Conservation (phyloP, 2,888 invertebrate species). For the Lepeophtheirus nordmannii region DNA sequence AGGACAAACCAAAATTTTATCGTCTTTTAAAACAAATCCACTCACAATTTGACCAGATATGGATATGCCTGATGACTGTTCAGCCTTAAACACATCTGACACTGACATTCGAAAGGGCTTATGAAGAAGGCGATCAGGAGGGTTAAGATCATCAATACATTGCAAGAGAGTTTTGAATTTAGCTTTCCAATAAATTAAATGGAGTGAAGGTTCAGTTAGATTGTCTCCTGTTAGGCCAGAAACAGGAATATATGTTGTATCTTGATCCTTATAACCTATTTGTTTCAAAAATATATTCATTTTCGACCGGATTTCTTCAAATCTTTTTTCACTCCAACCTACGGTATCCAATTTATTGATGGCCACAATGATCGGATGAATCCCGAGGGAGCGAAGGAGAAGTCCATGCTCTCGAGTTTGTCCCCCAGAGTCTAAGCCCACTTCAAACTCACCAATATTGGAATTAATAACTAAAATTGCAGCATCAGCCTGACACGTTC, state of each 20-base stretch:
- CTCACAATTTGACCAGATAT: slow-evolving; percentile 81
- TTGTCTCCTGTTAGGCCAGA: slow-evolving; percentile 94
- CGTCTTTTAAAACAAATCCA: slow-evolving; percentile 67
- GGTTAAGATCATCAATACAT: slow-evolving; percentile 30
- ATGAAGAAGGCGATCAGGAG: slow-evolving; percentile 67
- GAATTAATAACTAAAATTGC: slow-evolving; percentile 92
- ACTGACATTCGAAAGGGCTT: slow-evolving; percentile 83
- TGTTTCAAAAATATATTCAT: slow-evolving; percentile 68
- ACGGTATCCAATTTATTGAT: slow-evolving; percentile 95
- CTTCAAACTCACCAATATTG: slow-evolving; percentile 87
- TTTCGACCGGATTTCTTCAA: slow-evolving; percentile 69
- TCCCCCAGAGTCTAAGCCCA: slow-evolving; percentile 93
- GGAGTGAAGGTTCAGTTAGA: slow-evolving; percentile 50
- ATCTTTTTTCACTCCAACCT: slow-evolving; percentile 77
- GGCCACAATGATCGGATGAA: slow-evolving; percentile 80
- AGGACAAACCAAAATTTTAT: slow-evolving; percentile 72
- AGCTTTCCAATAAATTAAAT: slow-evolving; percentile 57
- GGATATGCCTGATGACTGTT: slow-evolving; percentile 45
- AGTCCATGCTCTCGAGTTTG: slow-evolving; percentile 41
- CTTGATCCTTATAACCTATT: slow-evolving; percentile 73
- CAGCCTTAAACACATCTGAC: slow-evolving; percentile 81
- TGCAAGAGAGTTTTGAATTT: slow-evolving; percentile 52
- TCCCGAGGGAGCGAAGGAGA: slow-evolving; percentile 38
- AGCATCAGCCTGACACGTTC: slow-evolving; percentile 94
- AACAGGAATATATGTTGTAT: slow-evolving; percentile 67